Evolutionary conservation across 37 sponge, comb jelly and placozoan genomes (phyloP), one percentile per base, ranked within the genome.

Genomic region (Agelas oroides): DNA sequence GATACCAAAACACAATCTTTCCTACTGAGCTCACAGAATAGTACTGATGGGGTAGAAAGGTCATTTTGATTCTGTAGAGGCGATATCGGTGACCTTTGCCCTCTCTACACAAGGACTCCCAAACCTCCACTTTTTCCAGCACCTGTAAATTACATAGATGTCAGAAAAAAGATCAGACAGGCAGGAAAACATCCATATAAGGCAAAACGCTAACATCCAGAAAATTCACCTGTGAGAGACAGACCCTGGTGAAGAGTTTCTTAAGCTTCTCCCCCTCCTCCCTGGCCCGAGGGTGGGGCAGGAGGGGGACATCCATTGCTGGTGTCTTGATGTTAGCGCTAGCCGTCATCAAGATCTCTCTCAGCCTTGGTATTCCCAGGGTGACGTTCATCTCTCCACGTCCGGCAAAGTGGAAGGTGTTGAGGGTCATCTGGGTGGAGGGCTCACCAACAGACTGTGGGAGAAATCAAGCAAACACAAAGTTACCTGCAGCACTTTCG

Each of bases 341-440:
- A 24, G 93, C 96, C 28, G 92, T 92, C 99, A 98, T 96, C 46
- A 98, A 63, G 11, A 98, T 96, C 82, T 98, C 99, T 71, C 92
- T 85, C 0, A 98, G 86, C n/a, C 99, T 70, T 31, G 99, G 99
- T 57, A 98, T 98, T 20, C 99, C 99, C 21, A 98, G 91, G 8
- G 99, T 98, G 52, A 98, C 97, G 63, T 98, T 98, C 96, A 98
- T 96, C 66, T 98, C 99, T 59, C 96, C 99, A 41, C 96, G 84
- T 1, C 99, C 99, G 46, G 99, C 99, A 87, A 98, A 98, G 56
- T 98, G 99, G 71, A 98, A 98, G 20, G 99, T 98, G 80, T 98
- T 98, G 19, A 98, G 90, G 6, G 99, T 98, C 99, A 98, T 98
- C 81, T 98, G 99, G 27, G 99, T 98, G 56, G 99, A 98, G 0